Base-by-base conservation (phyloP, 2,113 vertebrate species). In the Eleginops maclovinus region DNA sequence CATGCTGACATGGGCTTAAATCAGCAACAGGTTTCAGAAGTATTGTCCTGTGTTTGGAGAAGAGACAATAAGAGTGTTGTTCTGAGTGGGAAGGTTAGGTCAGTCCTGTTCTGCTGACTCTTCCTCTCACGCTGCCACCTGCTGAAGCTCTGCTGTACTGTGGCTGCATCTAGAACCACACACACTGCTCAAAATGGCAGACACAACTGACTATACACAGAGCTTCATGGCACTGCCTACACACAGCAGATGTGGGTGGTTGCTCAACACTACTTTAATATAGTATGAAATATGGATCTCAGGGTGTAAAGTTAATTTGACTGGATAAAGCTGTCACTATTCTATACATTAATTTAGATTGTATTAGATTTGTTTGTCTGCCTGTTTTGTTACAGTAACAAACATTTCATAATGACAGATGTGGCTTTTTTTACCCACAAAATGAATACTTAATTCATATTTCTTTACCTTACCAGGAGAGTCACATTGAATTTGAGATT, bases 121-220 rank as follows among this genome's bases (percentile, higher is more conserved):
- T 51, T 79, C 77, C 64, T 79, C 84, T 86, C 59, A 77, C 77
- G 82, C 82, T 90, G 91, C 91, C 89, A 88, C 89, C 90, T 93
- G 87, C 88, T 92, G 89, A 83, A 87, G 72, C 79, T 79, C 77
- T 74, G 75, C 81, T 88, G 73, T 63, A 72, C 68, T 84, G 80
- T 84, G 62, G 63, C 79, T 85, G 51, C 59, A 40, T 66, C 64
- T 62, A 53, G 41, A 85, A 68, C 66, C 66, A 49, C 49, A 58
- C 74, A 76, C 54, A 59, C 56, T 80, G 73, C 88, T 90, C 82
- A 90, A 91, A 92, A 91, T 91, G 86, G 89, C 87, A 89, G 88
- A 72, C 86, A 56, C 46, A 46, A 68, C 56, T 77, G 66, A 74
- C 60, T 49, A 61, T 36, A 73, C 60, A 64, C 67, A 66, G 61